These are phyloP conservation scores for Aproaerema taeniolella DNA, from an alignment of 2,888 invertebrate species.

Conservation along the genomic window DNA sequence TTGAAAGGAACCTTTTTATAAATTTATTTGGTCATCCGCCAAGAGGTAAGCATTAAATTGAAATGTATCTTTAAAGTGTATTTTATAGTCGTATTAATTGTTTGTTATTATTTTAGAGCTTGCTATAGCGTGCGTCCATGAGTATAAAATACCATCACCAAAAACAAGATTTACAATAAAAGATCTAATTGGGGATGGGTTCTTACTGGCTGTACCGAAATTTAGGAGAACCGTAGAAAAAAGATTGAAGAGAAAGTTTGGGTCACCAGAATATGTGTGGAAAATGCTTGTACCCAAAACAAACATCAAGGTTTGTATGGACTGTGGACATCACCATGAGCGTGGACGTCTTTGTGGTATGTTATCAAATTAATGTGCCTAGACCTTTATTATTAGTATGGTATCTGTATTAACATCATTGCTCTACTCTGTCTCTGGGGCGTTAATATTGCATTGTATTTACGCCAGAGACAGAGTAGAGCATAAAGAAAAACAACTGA, in stretches of 20 bases:
- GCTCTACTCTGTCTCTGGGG: too few relatives aligned
- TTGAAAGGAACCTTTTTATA: slow-evolving; percentile 50
- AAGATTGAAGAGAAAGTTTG: slow-evolving; percentile 84
- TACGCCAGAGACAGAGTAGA: too few relatives aligned
- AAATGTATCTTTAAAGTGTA: too few relatives aligned
- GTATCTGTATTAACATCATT: too few relatives aligned
- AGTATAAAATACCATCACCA: slow-evolving; percentile 26
- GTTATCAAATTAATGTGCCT: slow-evolving; percentile 26
- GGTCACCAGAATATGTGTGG: slow-evolving; percentile 80
- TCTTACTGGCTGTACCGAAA: slow-evolving; percentile 90
- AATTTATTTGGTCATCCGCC: slow-evolving; percentile 55
- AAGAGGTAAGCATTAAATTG: slow-evolving; percentile 37
- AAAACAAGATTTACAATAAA: slow-evolving; percentile 71
- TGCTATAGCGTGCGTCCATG: slow-evolving; percentile 46
- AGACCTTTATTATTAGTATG: background rate
- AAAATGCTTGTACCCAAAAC: slow-evolving; percentile 85
- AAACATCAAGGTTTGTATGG: slow-evolving; percentile 85
- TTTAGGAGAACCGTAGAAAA: slow-evolving; percentile 86
- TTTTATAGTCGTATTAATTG: slow-evolving; percentile 11
- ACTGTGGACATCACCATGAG: slow-evolving; percentile 92
- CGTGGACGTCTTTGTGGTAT: slow-evolving; percentile 88
- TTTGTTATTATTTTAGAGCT: slow-evolving; percentile 58
- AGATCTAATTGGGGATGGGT: slow-evolving; percentile 83
- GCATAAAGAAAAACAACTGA: too few relatives aligned
- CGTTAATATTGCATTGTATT: too few relatives aligned